Conservation (phyloP, 2,113 vertebrate genomes). For the Thryonomys swinderianus region DNA sequence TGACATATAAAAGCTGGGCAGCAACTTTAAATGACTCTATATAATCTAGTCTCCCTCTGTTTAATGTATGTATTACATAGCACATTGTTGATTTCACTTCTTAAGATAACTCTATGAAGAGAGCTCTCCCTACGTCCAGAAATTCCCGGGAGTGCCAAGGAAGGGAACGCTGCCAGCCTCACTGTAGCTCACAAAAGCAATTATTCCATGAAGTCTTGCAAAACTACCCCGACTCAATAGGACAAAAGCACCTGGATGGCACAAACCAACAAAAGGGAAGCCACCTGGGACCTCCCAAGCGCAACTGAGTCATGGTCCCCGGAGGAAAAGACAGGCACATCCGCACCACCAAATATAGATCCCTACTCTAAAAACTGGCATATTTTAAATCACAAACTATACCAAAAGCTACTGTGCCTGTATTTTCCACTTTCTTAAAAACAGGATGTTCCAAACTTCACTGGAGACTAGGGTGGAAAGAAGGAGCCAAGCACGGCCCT, state of each 20-base stretch:
- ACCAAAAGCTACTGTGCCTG: neutral
- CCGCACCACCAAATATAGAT: neutral
- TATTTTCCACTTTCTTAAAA: neutral
- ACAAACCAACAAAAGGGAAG: neutral
- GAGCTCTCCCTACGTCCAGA: neutral
- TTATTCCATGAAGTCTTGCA: neutral
- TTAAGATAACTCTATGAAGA: neutral
- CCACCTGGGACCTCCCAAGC: neutral
- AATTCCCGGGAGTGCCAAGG: neutral
- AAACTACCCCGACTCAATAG: neutral
- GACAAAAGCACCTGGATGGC: neutral
- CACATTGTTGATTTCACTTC: neutral
- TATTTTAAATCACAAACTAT: neutral
- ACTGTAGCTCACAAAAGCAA: neutral
- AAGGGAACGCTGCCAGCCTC: neutral
- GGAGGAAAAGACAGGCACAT: neutral
- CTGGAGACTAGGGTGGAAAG: neutral
- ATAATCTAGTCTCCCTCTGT: neutral
- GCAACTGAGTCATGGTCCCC: neutral
- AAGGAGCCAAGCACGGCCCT: neutral
- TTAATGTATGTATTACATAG: neutral
- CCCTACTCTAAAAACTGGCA: neutral
- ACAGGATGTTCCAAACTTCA: neutral
- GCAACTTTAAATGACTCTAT: neutral
- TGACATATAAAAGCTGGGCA: neutral